Evolutionary conservation across 2,888 invertebrate genomes (phyloP), one percentile per base, ranked within the genome.

Genomic region (Sclerodermus sp.): DNA sequence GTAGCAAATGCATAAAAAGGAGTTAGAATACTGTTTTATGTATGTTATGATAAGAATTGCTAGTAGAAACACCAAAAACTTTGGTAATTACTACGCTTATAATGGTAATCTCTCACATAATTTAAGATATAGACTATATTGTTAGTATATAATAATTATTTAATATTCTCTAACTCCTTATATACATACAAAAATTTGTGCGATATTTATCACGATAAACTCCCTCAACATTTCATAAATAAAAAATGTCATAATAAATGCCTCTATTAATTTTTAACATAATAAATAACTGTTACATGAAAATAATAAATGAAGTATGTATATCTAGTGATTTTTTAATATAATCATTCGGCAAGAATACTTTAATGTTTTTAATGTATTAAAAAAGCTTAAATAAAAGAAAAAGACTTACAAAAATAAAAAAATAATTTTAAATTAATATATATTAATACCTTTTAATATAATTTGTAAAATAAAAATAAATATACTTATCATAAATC

Each of bases 391-490:
- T n/a, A n/a, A n/a, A n/a, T n/a, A n/a, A n/a, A n/a, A n/a, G n/a
- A n/a, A n/a, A n/a, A 23, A 23, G 8, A 23, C 3, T 23, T 23
- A 8, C 23, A 5, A 5, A 23, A 23, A 3, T 5, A 23, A 23
- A 23, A 3, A 23, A 23, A 23, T 23, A 5, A 23, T 5, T 23
- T 23, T 8, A 23, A 23, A 23, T 23, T 23, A 23, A 29, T 16
- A 63, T 55, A 55, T 64, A 64, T 64, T 60, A 63, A 58, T 56
- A 53, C 60, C 45, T 60, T 56, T 48, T 56, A 51, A 51, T 62
- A 59, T 51, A 56, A 51, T 23, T 5, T 23, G 23, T 5, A 8
- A 23, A 23, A 23, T 23, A 3, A 23, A 5, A 23, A n/a, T n/a
- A 23, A 23, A 23, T 23, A 23, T 23, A 23, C 8, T 23, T 5